Base-by-base conservation (phyloP, 2,888 invertebrate species). In the Cistogaster globosa region DNA sequence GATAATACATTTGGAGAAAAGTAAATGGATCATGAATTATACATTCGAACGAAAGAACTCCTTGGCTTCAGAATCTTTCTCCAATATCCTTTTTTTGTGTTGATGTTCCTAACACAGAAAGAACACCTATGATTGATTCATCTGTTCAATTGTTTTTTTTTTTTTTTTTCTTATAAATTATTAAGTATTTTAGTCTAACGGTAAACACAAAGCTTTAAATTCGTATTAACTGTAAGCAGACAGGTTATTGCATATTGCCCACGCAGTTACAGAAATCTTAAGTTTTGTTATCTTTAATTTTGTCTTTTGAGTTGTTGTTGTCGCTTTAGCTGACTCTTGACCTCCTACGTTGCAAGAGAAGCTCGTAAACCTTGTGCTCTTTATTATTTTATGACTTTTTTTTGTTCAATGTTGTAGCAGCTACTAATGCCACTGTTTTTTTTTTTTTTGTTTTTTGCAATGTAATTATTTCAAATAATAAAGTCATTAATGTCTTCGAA, bases 291-390 rank as follows among this genome's bases (percentile, higher is more conserved):
- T 53, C 48, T 22, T 38, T 81, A 55, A 48, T 75, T 75, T 58
- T 57, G 51, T 48, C 45, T 63, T 42, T 42, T 55, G 16, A 20
- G 22, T 45, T 42, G 42, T 53, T 62, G 26, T 58, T 69, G 18
- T 0, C 32, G 2, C 38, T 48, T 67, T 71, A 71, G 62, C 79
- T 75, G 80, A 77, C 84, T 81, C 68, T 84, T 81, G 84, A 84
- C 84, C 84, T 84, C 77, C 84, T 81, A 84, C 84, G 62, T 81
- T 80, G 76, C 67, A 72, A 84, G 72, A 80, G 72, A 72, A 72
- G 80, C 72, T 77, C 62, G 80, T 81, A 76, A 81, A 77, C 84
- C 84, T 84, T 84, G 84, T 80, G 51, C 80, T 84, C 80, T 72
- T 84, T 42, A 42, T 11, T 1, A 42, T 42, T 42, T 84, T 72